phyloP scores from a whole-genome alignment of 2,113 vertebrate genomes.

The Corynorhinus townsendii region DNA sequence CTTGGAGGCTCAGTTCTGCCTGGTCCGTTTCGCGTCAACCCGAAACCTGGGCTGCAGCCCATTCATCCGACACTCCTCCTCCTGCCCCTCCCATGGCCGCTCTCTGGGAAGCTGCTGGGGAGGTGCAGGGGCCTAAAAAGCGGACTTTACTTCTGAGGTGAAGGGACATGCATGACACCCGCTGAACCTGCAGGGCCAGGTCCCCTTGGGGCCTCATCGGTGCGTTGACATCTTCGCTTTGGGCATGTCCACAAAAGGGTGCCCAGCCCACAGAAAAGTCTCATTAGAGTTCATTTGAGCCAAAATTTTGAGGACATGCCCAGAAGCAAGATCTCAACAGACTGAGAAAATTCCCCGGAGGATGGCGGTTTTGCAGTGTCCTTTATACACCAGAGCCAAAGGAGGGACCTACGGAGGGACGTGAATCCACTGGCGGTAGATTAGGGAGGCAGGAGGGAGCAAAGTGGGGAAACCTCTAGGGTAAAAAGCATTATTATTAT shows the following conservation, averaged over 20 bases:
- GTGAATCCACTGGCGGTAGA: background rate
- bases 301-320: background rate
- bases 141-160: slow-evolving; percentile 35
- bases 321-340: background rate
- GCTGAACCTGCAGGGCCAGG: background rate
- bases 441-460: background rate
- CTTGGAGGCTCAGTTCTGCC: background rate
- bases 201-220: background rate
- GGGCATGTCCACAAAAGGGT: background rate
- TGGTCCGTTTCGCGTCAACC: background rate
- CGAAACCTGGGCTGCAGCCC: background rate
- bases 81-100: background rate
- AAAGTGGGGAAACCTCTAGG: background rate
- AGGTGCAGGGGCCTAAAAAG: background rate
- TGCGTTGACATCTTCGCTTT: background rate
- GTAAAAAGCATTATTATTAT: background rate
- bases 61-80: background rate
- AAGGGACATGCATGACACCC: background rate
- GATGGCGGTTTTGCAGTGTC: background rate
- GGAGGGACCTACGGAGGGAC: no score
- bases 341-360: background rate
- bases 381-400: background rate
- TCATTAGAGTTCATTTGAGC: background rate
- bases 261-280: background rate
- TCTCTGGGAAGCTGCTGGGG: background rate